Evolutionary conservation across 2,888 invertebrate species (phyloP).

Genomic region (Allolobophora icterica): DNA sequence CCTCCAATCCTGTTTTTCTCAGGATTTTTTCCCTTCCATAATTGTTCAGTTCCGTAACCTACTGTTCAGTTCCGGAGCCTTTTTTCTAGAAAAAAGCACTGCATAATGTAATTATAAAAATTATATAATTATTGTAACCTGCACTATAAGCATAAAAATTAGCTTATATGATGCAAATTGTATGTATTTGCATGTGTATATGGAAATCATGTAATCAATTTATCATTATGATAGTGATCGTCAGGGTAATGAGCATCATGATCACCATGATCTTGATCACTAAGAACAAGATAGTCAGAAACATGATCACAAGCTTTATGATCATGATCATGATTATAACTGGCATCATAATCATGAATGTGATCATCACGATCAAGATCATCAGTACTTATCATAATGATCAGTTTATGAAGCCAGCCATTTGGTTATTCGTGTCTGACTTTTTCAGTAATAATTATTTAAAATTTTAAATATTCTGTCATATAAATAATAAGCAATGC

Average conservation of each 20-base stretch:
- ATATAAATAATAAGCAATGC: not conserved
- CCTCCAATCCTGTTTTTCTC: too few relatives aligned
- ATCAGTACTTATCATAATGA: not conserved
- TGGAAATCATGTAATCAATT: not conserved
- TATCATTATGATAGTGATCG: not conserved
- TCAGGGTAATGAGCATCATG: not conserved
- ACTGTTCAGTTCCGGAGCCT: too few relatives aligned
- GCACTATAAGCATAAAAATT: not conserved
- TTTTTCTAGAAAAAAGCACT: too few relatives aligned
- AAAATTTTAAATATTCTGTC: not conserved
- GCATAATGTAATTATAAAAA: not conserved
- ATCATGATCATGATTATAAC: slow-evolving; percentile 25
- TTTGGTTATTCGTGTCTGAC: not conserved
- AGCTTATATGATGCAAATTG: not conserved
- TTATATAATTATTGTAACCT: not conserved
- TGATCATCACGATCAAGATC: not conserved
- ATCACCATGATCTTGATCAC: slow-evolving; percentile 14
- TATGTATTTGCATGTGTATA: not conserved
- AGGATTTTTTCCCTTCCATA: too few relatives aligned
- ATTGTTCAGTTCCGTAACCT: too few relatives aligned
- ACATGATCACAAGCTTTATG: not conserved
- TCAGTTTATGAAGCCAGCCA: not conserved
- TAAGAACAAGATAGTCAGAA: too few relatives aligned
- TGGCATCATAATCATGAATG: not conserved
- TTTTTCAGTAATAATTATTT: too few relatives aligned